phyloP scores from a whole-genome alignment of 2,888 invertebrate genomes.

The Phrixothrix hirtus region DNA sequence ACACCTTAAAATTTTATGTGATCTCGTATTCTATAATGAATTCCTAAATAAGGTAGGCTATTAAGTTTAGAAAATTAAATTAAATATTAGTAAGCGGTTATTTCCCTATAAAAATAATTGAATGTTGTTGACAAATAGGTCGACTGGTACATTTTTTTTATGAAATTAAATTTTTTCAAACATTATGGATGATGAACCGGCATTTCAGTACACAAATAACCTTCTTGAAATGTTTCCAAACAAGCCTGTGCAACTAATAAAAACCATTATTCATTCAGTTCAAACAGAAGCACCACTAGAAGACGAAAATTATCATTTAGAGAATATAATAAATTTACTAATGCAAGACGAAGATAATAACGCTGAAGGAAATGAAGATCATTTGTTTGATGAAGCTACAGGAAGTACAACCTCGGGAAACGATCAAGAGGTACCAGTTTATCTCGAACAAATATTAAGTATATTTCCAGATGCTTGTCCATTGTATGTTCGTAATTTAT shows the following conservation, averaged over 20 bases:
- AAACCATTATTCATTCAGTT: constrained; percentile 36
- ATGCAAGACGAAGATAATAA: constrained; percentile 2
- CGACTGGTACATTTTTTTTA: background rate
- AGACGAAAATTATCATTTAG: constrained; percentile 33
- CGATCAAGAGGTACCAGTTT: constrained; percentile 1
- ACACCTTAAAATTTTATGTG: too few relatives aligned
- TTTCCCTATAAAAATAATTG: too few relatives aligned
- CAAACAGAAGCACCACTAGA: constrained; percentile 30
- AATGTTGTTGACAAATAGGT: too few relatives aligned
- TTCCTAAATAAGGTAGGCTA: too few relatives aligned
- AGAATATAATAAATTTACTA: constrained; percentile 40
- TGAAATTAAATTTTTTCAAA: background rate
- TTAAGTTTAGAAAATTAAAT: too few relatives aligned
- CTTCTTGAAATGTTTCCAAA: constrained; percentile 38
- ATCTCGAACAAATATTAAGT: constrained; percentile 24
- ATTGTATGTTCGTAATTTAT: constrained; percentile 36
- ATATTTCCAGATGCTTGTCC: constrained; percentile 40
- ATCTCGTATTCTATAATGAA: too few relatives aligned
- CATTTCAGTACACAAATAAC: background rate
- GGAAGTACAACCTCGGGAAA: constrained; percentile 6
- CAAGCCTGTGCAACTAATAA: constrained; percentile 33
- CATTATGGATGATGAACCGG: background rate
- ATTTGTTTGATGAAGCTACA: constrained; percentile 26
- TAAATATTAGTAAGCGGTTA: too few relatives aligned
- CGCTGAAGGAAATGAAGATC: constrained; percentile 12